Evolutionary conservation across 2,888 invertebrate genomes (phyloP), one percentile per base, ranked within the genome.

Genomic region (Hymenopus coronatus): DNA sequence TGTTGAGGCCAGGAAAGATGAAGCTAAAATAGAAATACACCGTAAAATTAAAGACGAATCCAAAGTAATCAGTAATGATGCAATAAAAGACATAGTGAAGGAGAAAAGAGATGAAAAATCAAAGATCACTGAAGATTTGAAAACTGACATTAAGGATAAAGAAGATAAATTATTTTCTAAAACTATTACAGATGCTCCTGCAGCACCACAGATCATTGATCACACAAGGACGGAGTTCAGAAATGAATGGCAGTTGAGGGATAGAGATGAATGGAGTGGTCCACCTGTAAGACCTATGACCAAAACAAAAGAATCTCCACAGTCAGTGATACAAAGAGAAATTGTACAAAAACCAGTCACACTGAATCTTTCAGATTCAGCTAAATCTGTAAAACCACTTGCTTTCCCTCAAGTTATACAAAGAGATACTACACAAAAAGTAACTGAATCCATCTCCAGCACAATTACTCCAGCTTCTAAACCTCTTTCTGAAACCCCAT

Each of bases 261-360:
- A 87, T 33, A 28, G 87, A 12, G 87, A 87, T 82, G 87, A 87
- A 70, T 87, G 87, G 87, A 82, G 87, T 15, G 82, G 82, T 30
- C 87, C 54, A 20, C 54, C 25, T 70, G 54, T 70, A 20, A 70
- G 54, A 70, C 54, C 54, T 14, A 8, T 70, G 15, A 6, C 25
- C 6, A 70, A 70, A 70, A 3, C 54, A 70, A 70, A 20, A 70
- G 54, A 70, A 70, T 20, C 54, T 20, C 54, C 54, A 20, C 54
- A 70, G 54, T 3, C 54, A 70, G 54, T 70, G 20, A 70, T 70
- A 25, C 54, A 15, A 70, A 70, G 54, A 70, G 89, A 88, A 33
- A 54, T 90, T 88, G 54, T 70, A 6, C 84, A 91, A 54, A 90
- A 90, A 84, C 90, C 90, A n/a, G 83, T 89, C 40, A 89, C 90